Percentiles rank a stretch among this genome's conserved stretches.
Evolutionary conservation across 2,113 vertebrate genomes (phyloP).

Genomic region (Python bivittatus): DNA sequence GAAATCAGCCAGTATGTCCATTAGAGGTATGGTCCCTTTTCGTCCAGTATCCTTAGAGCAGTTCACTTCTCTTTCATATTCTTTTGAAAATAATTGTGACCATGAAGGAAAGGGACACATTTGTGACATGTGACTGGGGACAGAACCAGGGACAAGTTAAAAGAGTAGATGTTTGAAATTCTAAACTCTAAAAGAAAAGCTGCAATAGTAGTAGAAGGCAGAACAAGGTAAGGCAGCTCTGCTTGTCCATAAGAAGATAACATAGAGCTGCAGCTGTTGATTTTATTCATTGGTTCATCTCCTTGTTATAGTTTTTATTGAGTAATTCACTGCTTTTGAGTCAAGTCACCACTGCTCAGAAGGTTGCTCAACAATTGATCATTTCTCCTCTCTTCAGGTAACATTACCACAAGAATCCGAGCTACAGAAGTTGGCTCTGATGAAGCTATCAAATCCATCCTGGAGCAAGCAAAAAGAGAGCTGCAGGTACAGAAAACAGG

Average conservation of each 20-base stretch:
- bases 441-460: conserved; percentile 95
- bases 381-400: conserved; percentile 77
- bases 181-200: background rate
- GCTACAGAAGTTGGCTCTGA: conserved; percentile 90
- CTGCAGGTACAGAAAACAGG: conserved; percentile 96
- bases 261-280: background rate
- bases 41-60: background rate
- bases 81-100: background rate
- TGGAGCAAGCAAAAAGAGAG: conserved; percentile 95
- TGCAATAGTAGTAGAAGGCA: background rate
- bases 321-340: background rate
- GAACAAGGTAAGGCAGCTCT: background rate
- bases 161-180: background rate
- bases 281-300: background rate
- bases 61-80: background rate
- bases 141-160: background rate
- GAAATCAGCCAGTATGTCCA: background rate
- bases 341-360: background rate
- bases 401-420: conserved; percentile 90
- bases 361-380: background rate
- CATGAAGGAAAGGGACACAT: background rate
- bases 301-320: background rate
- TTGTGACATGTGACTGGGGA: background rate
- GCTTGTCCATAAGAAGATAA: background rate
- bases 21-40: background rate